Conservation (phyloP, 1,140 invertebrate species). For the Lepidurus couesii region DNA sequence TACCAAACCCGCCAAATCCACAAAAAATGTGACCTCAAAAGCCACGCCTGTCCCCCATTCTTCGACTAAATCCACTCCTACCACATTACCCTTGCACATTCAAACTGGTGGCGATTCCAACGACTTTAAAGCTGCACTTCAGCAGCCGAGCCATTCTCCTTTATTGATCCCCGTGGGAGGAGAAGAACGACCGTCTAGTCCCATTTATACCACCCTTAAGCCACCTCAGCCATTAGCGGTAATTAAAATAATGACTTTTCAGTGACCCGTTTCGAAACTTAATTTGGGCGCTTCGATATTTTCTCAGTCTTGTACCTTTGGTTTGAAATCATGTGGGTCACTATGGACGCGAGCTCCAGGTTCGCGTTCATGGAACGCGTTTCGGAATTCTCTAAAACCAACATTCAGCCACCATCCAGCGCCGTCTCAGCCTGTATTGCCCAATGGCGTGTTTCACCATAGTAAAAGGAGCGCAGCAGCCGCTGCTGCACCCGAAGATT, state of each 20-base stretch:
- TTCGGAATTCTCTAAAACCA: constrained; percentile 1
- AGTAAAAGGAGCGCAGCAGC: not conserved
- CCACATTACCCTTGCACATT: not conserved
- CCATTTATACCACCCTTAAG: not conserved
- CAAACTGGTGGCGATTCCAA: not conserved
- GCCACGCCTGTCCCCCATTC: not conserved
- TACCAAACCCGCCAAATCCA: not conserved
- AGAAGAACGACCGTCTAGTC: constrained; percentile 1
- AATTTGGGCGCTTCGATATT: not conserved
- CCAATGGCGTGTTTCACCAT: not conserved
- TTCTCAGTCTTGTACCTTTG: not conserved
- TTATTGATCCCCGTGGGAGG: not conserved
- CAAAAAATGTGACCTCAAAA: not conserved
- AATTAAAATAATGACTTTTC: not conserved
- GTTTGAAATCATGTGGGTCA: not conserved
- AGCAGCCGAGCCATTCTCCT: not conserved
- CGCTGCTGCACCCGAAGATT: not conserved
- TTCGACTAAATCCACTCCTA: not conserved
- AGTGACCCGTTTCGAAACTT: not conserved
- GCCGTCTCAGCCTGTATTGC: not conserved
- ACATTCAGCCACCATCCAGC: not conserved
- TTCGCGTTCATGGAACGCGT: not conserved
- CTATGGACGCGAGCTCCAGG: not conserved
- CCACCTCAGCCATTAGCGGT: constrained; percentile 17
- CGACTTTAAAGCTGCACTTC: not conserved